Evolutionary conservation across 1,140 invertebrate genomes (phyloP).

Genomic region (Drosophila pachea): DNA sequence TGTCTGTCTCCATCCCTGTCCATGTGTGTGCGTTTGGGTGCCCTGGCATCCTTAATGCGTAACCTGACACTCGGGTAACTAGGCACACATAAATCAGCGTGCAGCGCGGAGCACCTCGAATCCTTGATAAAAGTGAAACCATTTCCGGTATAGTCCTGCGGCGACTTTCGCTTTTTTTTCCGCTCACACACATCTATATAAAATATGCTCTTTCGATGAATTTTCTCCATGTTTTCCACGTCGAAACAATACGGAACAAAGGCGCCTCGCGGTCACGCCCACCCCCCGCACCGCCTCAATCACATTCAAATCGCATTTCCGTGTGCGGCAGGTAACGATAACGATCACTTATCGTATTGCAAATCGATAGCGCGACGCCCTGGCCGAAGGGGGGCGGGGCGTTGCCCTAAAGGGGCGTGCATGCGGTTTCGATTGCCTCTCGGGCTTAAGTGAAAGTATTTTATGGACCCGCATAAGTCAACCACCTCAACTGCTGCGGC

Average conservation of each 20-base stretch:
- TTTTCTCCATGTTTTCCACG: constrained; percentile 68
- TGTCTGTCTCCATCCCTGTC: not conserved
- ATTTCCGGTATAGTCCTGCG: constrained; percentile 73
- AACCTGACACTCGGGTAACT: constrained; percentile 76
- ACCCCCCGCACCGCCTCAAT: constrained; percentile 37
- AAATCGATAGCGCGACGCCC: constrained; percentile 37
- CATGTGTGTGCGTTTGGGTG: constrained; percentile 31
- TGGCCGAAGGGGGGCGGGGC: constrained; percentile 9
- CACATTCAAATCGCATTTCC: constrained; percentile 71
- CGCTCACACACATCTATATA: constrained; percentile 1
- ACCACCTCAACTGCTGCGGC: constrained; percentile 24
- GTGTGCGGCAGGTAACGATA: constrained; percentile 49
- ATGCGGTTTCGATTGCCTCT: constrained; percentile 15
- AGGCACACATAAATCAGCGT: constrained; percentile 69
- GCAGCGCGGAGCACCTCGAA: constrained; percentile 15
- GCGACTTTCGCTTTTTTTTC: constrained; percentile 65
- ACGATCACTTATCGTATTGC: constrained; percentile 69
- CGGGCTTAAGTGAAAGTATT: constrained; percentile 38
- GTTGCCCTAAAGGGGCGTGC: constrained; percentile 23
- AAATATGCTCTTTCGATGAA: constrained; percentile 15
- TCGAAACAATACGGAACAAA: constrained; percentile 63
- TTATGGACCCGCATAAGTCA: constrained; percentile 46
- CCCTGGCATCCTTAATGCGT: constrained; percentile 47
- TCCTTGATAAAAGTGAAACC: constrained; percentile 72
- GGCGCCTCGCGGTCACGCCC: constrained; percentile 44